A percentile compares a stretch with the other conserved stretches of the same genome.
Evolutionary conservation across 2,797 vertebrate genomes (phyloP).

Genomic region (Hippopotamyrus pictus): DNA sequence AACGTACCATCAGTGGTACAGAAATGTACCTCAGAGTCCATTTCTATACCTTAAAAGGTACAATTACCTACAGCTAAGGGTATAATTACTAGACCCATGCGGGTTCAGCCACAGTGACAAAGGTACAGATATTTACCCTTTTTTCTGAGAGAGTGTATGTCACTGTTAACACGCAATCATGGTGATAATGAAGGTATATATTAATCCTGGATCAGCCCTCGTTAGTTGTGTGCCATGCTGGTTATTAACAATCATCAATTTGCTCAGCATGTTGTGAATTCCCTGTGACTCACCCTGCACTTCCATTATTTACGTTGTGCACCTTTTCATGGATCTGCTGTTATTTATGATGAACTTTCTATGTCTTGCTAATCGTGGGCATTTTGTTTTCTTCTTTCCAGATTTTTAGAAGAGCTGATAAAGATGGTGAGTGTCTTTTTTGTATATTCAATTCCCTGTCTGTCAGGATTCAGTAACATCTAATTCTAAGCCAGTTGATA

Average conservation of each 20-base stretch:
- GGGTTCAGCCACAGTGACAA: background rate
- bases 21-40: background rate
- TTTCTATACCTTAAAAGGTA: background rate
- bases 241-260: background rate
- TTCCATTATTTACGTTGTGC: background rate
- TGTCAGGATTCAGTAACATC: background rate
- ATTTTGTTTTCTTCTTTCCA: slow-evolving; percentile 39
- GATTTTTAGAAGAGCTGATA: slow-evolving; percentile 70
- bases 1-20: background rate
- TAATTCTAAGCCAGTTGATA: background rate
- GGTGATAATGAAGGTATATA: background rate
- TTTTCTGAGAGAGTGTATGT: background rate
- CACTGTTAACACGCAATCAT: background rate
- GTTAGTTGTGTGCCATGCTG: background rate
- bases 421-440: slow-evolving; percentile 60
- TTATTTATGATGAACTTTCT: background rate
- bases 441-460: background rate
- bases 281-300: background rate
- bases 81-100: background rate
- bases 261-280: background rate
- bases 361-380: background rate
- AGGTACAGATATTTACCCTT: background rate
- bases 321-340: background rate
- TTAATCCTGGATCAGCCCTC: background rate
- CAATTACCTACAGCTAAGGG: background rate